These are phyloP conservation scores for Plusia festucae DNA, from an alignment of 2,888 invertebrate species.

Conservation along the genomic window DNA sequence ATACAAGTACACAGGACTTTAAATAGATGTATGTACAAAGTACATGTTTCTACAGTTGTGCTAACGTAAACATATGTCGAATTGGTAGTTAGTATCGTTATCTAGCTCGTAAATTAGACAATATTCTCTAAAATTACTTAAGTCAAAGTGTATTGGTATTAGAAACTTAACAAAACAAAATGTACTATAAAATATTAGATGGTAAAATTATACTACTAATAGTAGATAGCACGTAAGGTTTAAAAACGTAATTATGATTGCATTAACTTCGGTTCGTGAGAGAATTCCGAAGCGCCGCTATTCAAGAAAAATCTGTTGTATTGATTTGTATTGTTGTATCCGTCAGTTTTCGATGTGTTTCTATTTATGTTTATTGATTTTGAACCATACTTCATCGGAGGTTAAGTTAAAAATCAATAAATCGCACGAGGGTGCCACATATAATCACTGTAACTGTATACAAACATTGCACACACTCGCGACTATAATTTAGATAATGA, in stretches of 20 bases:
- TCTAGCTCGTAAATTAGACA: not conserved
- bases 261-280: not conserved
- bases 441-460: not conserved
- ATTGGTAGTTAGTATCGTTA: not conserved
- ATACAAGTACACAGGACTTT: not conserved
- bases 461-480: not conserved
- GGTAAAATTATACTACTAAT: too few species aligned
- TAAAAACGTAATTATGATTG: not conserved
- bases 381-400: slow-evolving; percentile 14
- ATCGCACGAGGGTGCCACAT: slow-evolving; percentile 10
- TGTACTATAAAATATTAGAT: not conserved
- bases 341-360: slow-evolving; percentile 13
- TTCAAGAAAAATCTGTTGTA: not conserved
- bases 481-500: slow-evolving; percentile 18
- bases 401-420: slow-evolving; percentile 14
- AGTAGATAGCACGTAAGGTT: not conserved
- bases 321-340: too few species aligned
- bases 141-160: not conserved
- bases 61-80: slow-evolving; percentile 1
- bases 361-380: slow-evolving; percentile 26
- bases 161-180: not conserved
- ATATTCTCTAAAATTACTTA: not conserved
- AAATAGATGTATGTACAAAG: slow-evolving; percentile 1
- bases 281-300: not conserved
- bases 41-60: slow-evolving; percentile 4